Evolutionary conservation across 2,888 invertebrate species (phyloP).

Genomic region (Noctua janthina): DNA sequence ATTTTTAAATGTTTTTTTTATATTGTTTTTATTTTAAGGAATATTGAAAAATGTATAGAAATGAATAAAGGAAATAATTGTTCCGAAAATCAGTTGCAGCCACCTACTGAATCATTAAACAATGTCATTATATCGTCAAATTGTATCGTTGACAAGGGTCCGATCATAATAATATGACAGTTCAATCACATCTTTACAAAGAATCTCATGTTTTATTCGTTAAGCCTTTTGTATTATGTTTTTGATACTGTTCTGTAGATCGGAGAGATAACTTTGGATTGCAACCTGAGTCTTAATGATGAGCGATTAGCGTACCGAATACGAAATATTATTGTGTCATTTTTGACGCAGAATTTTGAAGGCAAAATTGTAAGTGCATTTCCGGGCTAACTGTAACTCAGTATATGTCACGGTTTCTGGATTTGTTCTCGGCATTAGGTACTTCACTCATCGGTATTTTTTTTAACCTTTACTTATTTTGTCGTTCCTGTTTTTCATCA

Average conservation of each 20-base stretch:
- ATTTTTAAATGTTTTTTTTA: too few relatives aligned
- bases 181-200: slow-evolving; percentile 68
- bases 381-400: neutral
- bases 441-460: neutral
- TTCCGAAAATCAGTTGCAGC: slow-evolving; percentile 36
- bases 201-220: slow-evolving; percentile 71
- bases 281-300: slow-evolving; percentile 38
- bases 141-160: slow-evolving; percentile 67
- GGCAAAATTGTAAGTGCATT: neutral
- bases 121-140: slow-evolving; percentile 33
- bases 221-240: slow-evolving; percentile 63
- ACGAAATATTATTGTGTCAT: neutral
- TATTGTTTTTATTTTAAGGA: too few relatives aligned
- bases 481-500: neutral
- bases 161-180: slow-evolving; percentile 67
- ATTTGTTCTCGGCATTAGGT: neutral
- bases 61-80: neutral
- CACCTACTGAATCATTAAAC: slow-evolving; percentile 52
- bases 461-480: neutral
- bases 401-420: neutral
- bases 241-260: slow-evolving; percentile 64
- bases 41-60: too few relatives aligned
- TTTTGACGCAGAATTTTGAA: slow-evolving; percentile 4
- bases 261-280: slow-evolving; percentile 52
- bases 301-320: slow-evolving; percentile 48